These are phyloP conservation scores for Coregonus clupeaformis DNA, from an alignment of 2,113 vertebrate species.

Conservation along the genomic window DNA sequence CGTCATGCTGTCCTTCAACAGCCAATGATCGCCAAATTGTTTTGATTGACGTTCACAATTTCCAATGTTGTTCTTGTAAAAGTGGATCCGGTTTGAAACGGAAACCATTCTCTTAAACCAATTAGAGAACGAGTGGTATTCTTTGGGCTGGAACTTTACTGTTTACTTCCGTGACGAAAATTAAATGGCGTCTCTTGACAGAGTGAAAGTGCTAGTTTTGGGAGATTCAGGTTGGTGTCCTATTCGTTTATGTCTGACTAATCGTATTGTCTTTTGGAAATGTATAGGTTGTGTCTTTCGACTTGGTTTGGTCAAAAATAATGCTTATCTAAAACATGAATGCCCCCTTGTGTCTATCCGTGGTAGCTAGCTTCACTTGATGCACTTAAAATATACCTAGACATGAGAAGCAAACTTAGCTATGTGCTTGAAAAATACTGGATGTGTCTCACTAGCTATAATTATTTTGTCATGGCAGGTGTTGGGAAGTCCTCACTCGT, in stretches of 20 bases:
- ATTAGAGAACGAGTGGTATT: background rate
- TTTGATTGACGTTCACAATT: too few relatives aligned
- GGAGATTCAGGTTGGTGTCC: constrained; percentile 90
- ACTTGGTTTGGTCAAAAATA: too few relatives aligned
- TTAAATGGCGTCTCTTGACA: constrained; percentile 89
- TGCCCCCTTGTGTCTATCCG: too few relatives aligned
- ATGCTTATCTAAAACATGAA: too few relatives aligned
- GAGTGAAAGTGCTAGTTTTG: constrained; percentile 93
- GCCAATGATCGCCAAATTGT: constrained; percentile 7
- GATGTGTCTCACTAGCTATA: background rate
- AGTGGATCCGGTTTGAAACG: too few relatives aligned
- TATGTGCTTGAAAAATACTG: too few relatives aligned
- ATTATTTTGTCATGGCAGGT: constrained; percentile 68
- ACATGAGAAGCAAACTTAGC: too few relatives aligned
- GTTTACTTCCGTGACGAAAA: constrained; percentile 58
- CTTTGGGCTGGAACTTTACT: background rate
- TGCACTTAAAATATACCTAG: too few relatives aligned
- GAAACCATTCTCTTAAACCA: constrained; percentile 15
- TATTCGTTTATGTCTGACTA: background rate
- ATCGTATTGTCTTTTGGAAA: background rate
- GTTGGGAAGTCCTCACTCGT: constrained; percentile 96
- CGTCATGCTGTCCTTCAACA: background rate
- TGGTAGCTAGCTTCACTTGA: too few relatives aligned
- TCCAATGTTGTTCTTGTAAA: too few relatives aligned
- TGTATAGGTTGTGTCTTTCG: background rate